Evolutionary conservation across 2,888 invertebrate genomes (phyloP).

Genomic region (Thumatha senex): DNA sequence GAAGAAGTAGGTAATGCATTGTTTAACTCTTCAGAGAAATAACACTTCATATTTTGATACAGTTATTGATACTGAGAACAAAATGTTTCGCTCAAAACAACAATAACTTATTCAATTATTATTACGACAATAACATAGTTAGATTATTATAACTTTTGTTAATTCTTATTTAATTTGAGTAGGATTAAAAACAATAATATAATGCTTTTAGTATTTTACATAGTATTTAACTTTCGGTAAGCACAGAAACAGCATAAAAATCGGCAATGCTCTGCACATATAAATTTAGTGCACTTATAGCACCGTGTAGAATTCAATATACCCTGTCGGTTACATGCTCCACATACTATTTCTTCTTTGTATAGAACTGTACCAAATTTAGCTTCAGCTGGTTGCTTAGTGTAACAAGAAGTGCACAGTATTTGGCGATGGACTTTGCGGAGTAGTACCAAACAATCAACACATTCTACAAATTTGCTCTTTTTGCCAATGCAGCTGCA

Average conservation of each 20-base stretch:
- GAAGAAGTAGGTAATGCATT: too few species aligned
- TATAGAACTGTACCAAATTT: neutral
- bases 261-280: slow-evolving; percentile 1
- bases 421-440: neutral
- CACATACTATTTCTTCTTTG: neutral
- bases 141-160: too few species aligned
- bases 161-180: too few species aligned
- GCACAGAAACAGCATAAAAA: slow-evolving; percentile 4
- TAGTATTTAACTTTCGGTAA: neutral
- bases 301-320: neutral
- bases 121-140: too few species aligned
- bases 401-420: neutral
- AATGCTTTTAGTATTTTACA: neutral
- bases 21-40: too few species aligned
- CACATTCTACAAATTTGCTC: neutral
- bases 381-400: neutral
- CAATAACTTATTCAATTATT: too few species aligned
- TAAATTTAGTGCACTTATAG: neutral
- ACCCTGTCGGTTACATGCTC: neutral
- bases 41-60: too few species aligned
- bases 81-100: too few species aligned
- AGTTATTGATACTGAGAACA: too few species aligned
- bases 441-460: neutral
- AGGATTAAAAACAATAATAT: neutral
- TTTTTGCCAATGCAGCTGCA: neutral